Conservation (phyloP, 2,113 vertebrate genomes). For the Cervus canadensis region DNA sequence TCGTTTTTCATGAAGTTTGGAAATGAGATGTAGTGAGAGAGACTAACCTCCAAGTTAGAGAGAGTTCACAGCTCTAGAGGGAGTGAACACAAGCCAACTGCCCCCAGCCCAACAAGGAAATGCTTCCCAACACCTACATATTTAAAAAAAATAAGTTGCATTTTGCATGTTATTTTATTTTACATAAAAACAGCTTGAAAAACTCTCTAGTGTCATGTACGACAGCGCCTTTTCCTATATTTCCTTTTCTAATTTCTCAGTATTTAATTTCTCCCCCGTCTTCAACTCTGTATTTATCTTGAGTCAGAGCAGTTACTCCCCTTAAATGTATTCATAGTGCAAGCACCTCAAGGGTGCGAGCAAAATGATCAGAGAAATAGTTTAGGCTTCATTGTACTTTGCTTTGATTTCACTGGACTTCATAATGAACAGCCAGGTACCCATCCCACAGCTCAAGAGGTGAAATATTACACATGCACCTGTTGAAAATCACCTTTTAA, state of each 20-base stretch:
- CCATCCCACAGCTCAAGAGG: not conserved
- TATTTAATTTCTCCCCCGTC: not conserved
- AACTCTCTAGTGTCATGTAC: not conserved
- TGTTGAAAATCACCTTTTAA: not conserved
- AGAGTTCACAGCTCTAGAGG: conserved; percentile 74
- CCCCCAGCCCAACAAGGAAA: conserved; percentile 36
- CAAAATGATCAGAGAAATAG: not conserved
- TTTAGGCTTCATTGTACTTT: not conserved
- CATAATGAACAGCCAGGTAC: not conserved
- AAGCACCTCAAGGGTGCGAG: not conserved
- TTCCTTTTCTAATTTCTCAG: conserved; percentile 8
- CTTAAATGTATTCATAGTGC: not conserved
- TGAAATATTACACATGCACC: not conserved
- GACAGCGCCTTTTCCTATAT: not conserved
- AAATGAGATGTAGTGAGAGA: conserved; percentile 75
- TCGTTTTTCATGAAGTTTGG: conserved; percentile 71
- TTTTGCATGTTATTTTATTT: conserved; percentile 36
- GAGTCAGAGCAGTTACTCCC: not conserved
- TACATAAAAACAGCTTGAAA: conserved; percentile 44
- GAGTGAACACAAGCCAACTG: conserved; percentile 61
- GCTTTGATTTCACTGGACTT: not conserved
- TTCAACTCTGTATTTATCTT: not conserved
- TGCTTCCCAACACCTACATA: conserved; percentile 61
- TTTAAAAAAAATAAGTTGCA: conserved; percentile 1
- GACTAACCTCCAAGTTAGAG: conserved; percentile 52